These are phyloP conservation scores for Rhagoletis pomonella DNA, from an alignment of 1,140 invertebrate species.

Conservation along the genomic window DNA sequence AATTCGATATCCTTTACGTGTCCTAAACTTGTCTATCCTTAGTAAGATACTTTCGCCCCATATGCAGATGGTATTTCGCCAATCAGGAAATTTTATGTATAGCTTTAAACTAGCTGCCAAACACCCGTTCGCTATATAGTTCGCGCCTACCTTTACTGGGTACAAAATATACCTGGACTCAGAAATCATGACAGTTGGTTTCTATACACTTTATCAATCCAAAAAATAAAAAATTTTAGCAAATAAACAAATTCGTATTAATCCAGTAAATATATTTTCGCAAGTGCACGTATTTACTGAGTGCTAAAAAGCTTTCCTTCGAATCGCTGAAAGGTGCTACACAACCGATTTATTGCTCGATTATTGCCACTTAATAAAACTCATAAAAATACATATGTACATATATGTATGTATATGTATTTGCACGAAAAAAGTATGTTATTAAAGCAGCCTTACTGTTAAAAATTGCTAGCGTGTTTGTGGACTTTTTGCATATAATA, in stretches of 20 bases:
- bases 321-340: background rate
- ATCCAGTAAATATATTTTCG: background rate
- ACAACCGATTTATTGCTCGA: background rate
- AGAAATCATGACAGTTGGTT: background rate
- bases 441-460: background rate
- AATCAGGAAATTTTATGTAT: no score
- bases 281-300: background rate
- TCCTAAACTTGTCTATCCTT: no score
- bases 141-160: no score
- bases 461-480: background rate
- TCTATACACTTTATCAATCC: slow-evolving; percentile 15
- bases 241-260: background rate
- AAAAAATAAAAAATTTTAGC: background rate
- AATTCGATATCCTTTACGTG: no score
- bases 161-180: no score
- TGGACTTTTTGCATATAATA: background rate
- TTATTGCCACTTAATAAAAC: slow-evolving; percentile 4
- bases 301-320: background rate
- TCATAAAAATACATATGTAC: background rate
- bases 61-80: no score
- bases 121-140: no score
- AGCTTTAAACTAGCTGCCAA: no score
- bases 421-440: background rate
- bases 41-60: no score
- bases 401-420: background rate